Evolutionary conservation across 2,113 vertebrate species (phyloP), one percentile per base, ranked within the genome.

Genomic region (Herpetotheres cachinnans): DNA sequence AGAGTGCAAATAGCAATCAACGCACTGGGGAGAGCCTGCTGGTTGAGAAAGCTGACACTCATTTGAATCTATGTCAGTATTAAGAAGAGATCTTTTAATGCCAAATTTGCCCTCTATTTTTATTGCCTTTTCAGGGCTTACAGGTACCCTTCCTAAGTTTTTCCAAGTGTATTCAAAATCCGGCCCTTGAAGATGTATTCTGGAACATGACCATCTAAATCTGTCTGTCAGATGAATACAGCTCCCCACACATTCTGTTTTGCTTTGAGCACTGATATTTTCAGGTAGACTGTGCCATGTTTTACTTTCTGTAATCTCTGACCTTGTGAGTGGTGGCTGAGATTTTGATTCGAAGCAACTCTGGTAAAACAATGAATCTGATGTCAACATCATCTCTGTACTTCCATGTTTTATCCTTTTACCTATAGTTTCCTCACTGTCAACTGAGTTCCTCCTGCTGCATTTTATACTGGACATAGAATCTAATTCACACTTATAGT

Each of bases 241-340:
- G n/a, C 63, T 84, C 61, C 42, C 84, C 36, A 63, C 32, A 38
- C 34, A 26, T n/a, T 90, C 96, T 82, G 25, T 47, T 49, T 63
- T 63, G 10, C 67, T 78, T 38, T 90, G 83, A 46, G 82, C 63
- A 82, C 78, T 96, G 81, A 97, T 95, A 36, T 97, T 97, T 94
- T 93, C 97, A 82, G 98, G 98, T 44, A 91, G 46, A 12, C 97
- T 98, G 26, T 73, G 96, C 92, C 96, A 96, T 44, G 80, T 56
- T 81, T 93, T 97, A 69, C 88, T 44, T 55, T 81, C 81, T 78
- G 74, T 49, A 34, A 76, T 80, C 84, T 92, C 89, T 87, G 97
- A 72, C 34, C 54, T 91, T 5, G 42, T 78, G 27, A 66, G 30
- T 56, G 44, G 54, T 83, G 86, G 40, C 27, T 7, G 42, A 91